Evolutionary conservation across 2,797 vertebrate species (phyloP).

Genomic region (Pagetopsis macropterus): DNA sequence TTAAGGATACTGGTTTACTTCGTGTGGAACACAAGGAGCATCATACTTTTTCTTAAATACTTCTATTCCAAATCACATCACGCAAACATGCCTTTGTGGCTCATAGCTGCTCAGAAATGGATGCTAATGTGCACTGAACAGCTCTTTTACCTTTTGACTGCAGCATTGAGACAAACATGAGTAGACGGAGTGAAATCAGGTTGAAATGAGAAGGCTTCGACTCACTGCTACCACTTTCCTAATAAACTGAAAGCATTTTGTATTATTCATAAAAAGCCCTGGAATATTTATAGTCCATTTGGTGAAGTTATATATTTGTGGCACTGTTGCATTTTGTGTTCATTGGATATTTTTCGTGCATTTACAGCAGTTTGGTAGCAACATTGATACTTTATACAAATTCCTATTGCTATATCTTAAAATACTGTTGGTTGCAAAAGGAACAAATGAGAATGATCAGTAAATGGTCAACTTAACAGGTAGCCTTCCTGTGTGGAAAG

Average conservation of each 20-base stretch:
- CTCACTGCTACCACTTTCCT: conserved; percentile 14
- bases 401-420: neutral
- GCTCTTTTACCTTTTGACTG: neutral
- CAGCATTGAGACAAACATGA: conserved; percentile 1
- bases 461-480: neutral
- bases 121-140: neutral
- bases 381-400: neutral
- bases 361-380: neutral
- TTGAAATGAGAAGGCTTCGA: conserved; percentile 13
- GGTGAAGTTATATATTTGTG: conserved; percentile 1
- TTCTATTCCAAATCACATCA: neutral
- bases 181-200: neutral
- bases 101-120: neutral
- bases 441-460: neutral
- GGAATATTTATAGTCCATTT: conserved; percentile 22
- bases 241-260: conserved; percentile 23
- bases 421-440: neutral
- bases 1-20: neutral
- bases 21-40: neutral
- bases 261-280: conserved; percentile 16
- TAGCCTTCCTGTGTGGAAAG: neutral
- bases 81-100: neutral
- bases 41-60: neutral
- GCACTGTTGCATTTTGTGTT: conserved; percentile 7
- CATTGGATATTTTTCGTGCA: neutral